Base-by-base conservation (phyloP, 2,113 vertebrate species). In the Cephalophus harveyi region DNA sequence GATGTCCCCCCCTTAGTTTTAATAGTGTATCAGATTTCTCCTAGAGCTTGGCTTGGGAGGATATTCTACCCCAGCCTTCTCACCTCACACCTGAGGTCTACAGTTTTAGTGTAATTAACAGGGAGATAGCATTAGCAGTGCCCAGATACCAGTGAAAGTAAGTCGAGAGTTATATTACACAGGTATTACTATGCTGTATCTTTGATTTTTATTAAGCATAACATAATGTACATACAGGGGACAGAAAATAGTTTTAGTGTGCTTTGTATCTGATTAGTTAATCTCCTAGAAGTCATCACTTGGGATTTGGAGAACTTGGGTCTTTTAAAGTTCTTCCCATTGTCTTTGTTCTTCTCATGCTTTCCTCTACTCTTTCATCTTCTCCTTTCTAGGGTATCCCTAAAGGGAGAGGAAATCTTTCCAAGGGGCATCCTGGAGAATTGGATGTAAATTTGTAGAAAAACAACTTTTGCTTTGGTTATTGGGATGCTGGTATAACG, bases 381-480 rank as follows among this genome's bases (percentile, higher is more conserved):
- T 52, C 40, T 74, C 23, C 25, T 33, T 95, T 92, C 48, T 43
- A 36, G 43, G 60, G 25, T n/a, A 76, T 76, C 62, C 19, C 48
- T 95, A 85, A 92, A 84, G 84, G 52, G 81, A 87, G 30, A 76
- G 54, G 48, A 57, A 62, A 55, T 89, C 30, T 67, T 83, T 82
- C 78, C 48, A 76, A 82, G 33, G 54, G 74, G 30, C 88, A 89
- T 2, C 7, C 57, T 89, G 46, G 76, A 89, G 64, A 89, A 89
- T 7, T 83, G 50, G 36, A 28, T 91, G 52, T 87, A 36, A 95
- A 85, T 95, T 43, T 67, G 43, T 91, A 82, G 54, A 67, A 96
- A 94, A n/a, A 30, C 50, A 71, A 46, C 48, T 59, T 94, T 67
- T 92, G 67, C 36, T 95, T 86, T 95, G 43, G 76, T 93, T 94